phyloP scores from a whole-genome alignment of 1,140 invertebrate genomes.

The Leucophenga varia region DNA sequence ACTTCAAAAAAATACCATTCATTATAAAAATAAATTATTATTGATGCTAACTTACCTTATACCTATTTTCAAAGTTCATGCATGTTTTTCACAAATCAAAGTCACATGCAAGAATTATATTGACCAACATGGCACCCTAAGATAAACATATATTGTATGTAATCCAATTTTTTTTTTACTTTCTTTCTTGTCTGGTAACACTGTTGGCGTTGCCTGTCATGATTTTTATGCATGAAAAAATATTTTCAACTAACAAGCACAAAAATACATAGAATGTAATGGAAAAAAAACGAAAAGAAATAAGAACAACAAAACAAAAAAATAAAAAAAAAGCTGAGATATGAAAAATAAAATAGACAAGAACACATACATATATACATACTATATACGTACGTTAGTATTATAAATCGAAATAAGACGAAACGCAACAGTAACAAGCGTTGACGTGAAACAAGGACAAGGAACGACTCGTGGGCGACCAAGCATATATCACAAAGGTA shows the following conservation, averaged over 20 bases:
- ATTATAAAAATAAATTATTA: too few relatives aligned
- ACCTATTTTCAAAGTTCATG: too few relatives aligned
- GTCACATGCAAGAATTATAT: too few relatives aligned
- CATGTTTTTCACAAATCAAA: too few relatives aligned
- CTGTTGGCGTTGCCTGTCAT: conserved; percentile 39
- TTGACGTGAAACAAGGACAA: conserved; percentile 4
- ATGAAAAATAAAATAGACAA: conserved; percentile 15
- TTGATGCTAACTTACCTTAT: too few relatives aligned
- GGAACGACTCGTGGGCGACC: too few relatives aligned
- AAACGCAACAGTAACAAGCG: conserved; percentile 33
- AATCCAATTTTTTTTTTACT: too few relatives aligned
- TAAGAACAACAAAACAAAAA: neutral
- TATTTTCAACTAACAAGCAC: conserved; percentile 49
- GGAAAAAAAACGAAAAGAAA: conserved; percentile 1
- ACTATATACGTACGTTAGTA: too few relatives aligned
- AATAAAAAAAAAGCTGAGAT: neutral
- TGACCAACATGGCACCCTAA: too few relatives aligned
- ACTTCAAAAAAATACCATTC: too few relatives aligned
- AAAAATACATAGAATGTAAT: conserved; percentile 14
- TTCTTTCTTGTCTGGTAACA: too few relatives aligned
- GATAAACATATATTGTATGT: too few relatives aligned
- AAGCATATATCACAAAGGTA: conserved; percentile 22
- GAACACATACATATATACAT: conserved; percentile 35
- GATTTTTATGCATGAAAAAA: conserved; percentile 52
- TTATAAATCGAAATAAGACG: conserved; percentile 45